These are phyloP conservation scores for Liparis tanakae DNA, from an alignment of 2,797 vertebrate genomes.

Conservation along the genomic window DNA sequence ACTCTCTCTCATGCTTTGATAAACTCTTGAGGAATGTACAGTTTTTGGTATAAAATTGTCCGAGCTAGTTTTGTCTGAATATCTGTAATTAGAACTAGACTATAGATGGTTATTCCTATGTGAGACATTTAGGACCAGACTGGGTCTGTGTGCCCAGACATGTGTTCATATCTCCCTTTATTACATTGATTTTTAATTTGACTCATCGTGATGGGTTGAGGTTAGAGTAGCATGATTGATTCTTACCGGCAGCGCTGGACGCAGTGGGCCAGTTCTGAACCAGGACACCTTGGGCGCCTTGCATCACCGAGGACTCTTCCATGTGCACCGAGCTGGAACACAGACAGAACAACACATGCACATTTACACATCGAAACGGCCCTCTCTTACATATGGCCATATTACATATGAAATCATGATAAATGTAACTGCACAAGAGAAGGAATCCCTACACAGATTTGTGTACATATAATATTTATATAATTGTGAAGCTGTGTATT, in stretches of 20 bases:
- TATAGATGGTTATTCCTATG: background rate
- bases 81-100: constrained; percentile 2
- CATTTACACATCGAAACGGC: constrained; percentile 30
- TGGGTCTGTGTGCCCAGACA: too few relatives aligned
- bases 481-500: background rate
- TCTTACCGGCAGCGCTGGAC: constrained; percentile 93
- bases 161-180: too few relatives aligned
- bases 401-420: background rate
- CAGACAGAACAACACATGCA: constrained; percentile 47
- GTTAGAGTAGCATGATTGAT: constrained; percentile 74
- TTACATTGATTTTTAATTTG: too few relatives aligned
- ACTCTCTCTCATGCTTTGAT: constrained; percentile 22
- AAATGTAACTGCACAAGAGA: constrained; percentile 4
- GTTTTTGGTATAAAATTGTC: constrained; percentile 1
- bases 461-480: background rate
- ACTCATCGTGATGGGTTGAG: constrained; percentile 12
- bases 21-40: constrained; percentile 30
- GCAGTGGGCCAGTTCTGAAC: constrained; percentile 99
- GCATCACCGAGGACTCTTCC: constrained; percentile 94
- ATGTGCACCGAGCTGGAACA: constrained; percentile 92
- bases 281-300: constrained; percentile 88
- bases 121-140: background rate
- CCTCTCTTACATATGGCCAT: background rate
- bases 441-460: background rate
- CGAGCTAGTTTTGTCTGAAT: too few relatives aligned